Evolutionary conservation across 2,113 vertebrate genomes (phyloP).

Genomic region (Aphelocoma coerulescens): DNA sequence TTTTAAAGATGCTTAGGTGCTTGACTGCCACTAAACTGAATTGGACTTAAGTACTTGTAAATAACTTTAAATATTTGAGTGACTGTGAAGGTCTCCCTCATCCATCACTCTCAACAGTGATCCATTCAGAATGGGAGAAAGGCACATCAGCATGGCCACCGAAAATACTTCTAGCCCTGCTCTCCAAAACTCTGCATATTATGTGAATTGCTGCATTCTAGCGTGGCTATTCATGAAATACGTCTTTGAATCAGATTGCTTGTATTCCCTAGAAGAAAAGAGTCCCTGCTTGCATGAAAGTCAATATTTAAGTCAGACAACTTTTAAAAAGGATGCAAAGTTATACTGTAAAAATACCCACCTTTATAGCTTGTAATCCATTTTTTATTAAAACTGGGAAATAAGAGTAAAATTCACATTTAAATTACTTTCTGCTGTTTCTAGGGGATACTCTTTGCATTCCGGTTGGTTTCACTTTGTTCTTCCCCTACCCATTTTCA

Average conservation of each 20-base stretch:
- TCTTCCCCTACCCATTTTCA: not conserved
- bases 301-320: slow-evolving; percentile 44
- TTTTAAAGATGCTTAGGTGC: not conserved
- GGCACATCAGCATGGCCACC: not conserved
- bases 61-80: not conserved
- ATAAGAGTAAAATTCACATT: slow-evolving; percentile 6
- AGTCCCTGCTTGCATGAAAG: not conserved
- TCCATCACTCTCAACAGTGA: not conserved
- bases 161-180: not conserved
- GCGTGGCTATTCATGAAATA: not conserved
- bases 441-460: slow-evolving; percentile 25
- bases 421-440: slow-evolving; percentile 36
- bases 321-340: slow-evolving; percentile 8
- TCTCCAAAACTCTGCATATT: not conserved
- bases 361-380: slow-evolving; percentile 39
- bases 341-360: slow-evolving; percentile 27
- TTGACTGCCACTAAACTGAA: slow-evolving; percentile 1
- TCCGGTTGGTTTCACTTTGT: not conserved
- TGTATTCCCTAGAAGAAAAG: not conserved
- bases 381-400: slow-evolving; percentile 58
- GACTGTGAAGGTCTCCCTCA: not conserved
- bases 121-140: not conserved
- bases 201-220: not conserved
- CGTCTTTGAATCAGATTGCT: not conserved
- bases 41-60: not conserved